Evolutionary conservation across 1,140 invertebrate genomes (phyloP).

Genomic region (Periplaneta americana): DNA sequence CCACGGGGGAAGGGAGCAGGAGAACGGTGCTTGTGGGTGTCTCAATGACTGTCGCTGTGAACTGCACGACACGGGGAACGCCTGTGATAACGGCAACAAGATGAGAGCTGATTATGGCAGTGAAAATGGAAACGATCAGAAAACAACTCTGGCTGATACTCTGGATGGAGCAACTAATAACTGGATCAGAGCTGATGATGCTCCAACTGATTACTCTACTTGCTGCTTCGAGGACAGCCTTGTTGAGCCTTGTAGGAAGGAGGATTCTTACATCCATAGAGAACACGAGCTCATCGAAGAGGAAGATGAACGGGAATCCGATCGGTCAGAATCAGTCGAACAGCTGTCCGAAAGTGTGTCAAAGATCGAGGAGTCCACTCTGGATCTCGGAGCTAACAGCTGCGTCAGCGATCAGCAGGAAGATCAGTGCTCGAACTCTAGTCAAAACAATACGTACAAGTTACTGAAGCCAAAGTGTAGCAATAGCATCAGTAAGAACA

Average conservation of each 20-base stretch:
- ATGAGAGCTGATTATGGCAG: neutral
- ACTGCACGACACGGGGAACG: neutral
- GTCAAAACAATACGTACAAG: conserved; percentile 8
- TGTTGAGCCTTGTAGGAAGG: conserved; percentile 26
- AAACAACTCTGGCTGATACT: neutral
- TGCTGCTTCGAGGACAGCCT: conserved; percentile 32
- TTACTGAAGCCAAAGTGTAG: conserved; percentile 24
- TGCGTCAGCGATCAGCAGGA: conserved; percentile 1
- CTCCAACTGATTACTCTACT: conserved; percentile 31
- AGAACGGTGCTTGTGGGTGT: neutral
- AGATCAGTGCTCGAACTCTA: neutral
- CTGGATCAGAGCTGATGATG: neutral
- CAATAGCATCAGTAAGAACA: conserved; percentile 14
- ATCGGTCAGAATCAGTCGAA: conserved; percentile 40
- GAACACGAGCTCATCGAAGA: conserved; percentile 33
- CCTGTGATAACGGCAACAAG: neutral
- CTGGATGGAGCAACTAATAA: conserved; percentile 5
- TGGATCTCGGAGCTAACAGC: conserved; percentile 4
- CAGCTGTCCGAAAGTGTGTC: conserved; percentile 42
- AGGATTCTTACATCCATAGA: conserved; percentile 3
- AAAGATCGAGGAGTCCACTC: conserved; percentile 25
- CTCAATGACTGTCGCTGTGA: neutral
- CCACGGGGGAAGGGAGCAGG: neutral
- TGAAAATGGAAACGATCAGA: neutral
- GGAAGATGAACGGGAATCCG: conserved; percentile 36